phyloP scores from a whole-genome alignment of 2,113 vertebrate genomes.

The Labrus mixtus region DNA sequence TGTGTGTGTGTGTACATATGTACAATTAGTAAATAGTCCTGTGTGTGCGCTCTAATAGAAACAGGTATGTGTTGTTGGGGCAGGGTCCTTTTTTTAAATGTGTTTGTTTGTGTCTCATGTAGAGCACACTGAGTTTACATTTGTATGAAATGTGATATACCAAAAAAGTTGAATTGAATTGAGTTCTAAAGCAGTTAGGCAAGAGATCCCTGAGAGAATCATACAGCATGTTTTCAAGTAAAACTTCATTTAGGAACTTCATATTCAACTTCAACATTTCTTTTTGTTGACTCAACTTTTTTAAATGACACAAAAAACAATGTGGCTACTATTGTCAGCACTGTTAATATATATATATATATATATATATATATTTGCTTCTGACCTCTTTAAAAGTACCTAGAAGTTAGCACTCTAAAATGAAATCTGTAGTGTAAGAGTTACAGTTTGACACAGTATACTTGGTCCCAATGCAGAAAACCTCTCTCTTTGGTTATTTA shows the following conservation, averaged over 20 bases:
- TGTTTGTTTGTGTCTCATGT: too few relatives aligned
- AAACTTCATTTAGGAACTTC: background rate
- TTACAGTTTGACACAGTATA: background rate
- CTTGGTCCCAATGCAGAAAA: slow-evolving; percentile 13
- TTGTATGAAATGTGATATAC: too few relatives aligned
- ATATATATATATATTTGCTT: too few relatives aligned
- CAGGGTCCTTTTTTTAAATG: background rate
- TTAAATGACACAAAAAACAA: background rate
- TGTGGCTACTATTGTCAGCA: too few relatives aligned
- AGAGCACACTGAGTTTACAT: too few relatives aligned
- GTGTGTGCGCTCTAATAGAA: too few relatives aligned
- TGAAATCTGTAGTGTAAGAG: background rate
- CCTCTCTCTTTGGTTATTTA: slow-evolving; percentile 17
- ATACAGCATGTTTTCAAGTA: slow-evolving; percentile 23
- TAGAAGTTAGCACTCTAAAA: background rate
- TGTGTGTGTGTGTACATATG: too few relatives aligned
- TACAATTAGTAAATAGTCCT: too few relatives aligned
- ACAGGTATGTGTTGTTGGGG: too few relatives aligned
- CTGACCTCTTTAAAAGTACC: background rate
- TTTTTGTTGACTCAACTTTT: background rate
- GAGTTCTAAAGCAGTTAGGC: background rate
- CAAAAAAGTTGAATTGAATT: too few relatives aligned
- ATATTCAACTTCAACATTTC: background rate
- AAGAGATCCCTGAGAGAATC: slow-evolving; percentile 66
- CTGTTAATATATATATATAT: too few relatives aligned